Evolutionary conservation across 2,797 vertebrate species (phyloP), one percentile per base, ranked within the genome.

Genomic region (Channallabes apus): DNA sequence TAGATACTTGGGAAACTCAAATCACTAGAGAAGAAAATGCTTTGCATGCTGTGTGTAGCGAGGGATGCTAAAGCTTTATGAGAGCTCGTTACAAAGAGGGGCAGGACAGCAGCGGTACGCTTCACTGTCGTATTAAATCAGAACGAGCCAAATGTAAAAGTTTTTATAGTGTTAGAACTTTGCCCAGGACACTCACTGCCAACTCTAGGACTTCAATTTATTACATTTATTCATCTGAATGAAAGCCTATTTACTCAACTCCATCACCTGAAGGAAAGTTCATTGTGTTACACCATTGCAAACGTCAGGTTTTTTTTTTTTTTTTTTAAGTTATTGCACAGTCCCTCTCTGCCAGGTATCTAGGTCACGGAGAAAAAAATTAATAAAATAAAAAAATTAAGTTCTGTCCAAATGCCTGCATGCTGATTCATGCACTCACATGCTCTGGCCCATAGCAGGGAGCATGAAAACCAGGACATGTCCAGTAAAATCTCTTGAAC

Each of bases 391-490:
- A 46, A 46, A 11, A 76, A 56, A 9, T 29, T 54, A 56, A 75
- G 27, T 15, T 54, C 46, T 72, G 38, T 22, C 9, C 29, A 54
- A 35, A 35, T 20, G 11, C 9, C 3, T 22, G 29, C 27, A 35
- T 35, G 54, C 76, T 78, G 56, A 29, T 11, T 59, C 75, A 24
- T 24, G 72, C 27, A 32, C 11, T 78, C 29, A 15, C 29, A 61
- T 59, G 56, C 54, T 27, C 54, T 5, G 17, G 73, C 22, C 24
- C 14, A 41, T 22, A 38, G 64, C 46, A 68, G 51, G 6, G 32
- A 68, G 51, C 64, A 58, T 61, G 35, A 46, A 46, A 68, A 61
- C 69, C 46, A 76, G 58, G 54, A 84, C 75, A 32, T 71, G 83
- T 79, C 75, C 54, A 46, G 83, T 61, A 32, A 61, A 24, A 79